Evolutionary conservation across 2,797 vertebrate species (phyloP).

Genomic region (Pangasius krempfi): DNA sequence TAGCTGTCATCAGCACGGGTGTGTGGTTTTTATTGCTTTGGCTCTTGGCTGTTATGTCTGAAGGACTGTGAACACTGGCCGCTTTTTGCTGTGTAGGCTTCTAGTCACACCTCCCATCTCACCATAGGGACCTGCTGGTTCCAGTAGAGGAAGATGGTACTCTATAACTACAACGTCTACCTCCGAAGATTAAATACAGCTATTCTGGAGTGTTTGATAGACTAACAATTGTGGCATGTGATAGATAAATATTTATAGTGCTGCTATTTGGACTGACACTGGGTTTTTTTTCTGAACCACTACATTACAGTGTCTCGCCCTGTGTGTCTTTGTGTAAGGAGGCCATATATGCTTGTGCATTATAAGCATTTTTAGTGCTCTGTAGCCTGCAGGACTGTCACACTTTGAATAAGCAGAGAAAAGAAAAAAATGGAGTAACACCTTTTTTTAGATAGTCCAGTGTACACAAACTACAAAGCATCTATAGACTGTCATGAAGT

Average conservation of each 20-base stretch:
- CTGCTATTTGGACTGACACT: not conserved
- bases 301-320: not conserved
- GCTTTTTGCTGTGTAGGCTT: slow-evolving; percentile 27
- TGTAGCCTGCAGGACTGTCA: not conserved
- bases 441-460: not conserved
- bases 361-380: not conserved
- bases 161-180: not conserved
- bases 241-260: not conserved
- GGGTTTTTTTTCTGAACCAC: not conserved
- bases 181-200: not conserved
- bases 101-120: not conserved
- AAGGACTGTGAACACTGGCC: slow-evolving; percentile 36
- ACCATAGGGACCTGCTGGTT: not conserved
- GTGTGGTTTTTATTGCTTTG: slow-evolving; percentile 67
- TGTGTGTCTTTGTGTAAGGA: not conserved
- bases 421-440: not conserved
- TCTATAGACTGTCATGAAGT: not conserved
- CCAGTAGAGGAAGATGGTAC: not conserved
- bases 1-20: slow-evolving; percentile 67
- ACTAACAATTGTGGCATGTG: not conserved
- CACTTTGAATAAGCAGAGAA: not conserved
- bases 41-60: slow-evolving; percentile 62
- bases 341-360: not conserved
- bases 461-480: not conserved
- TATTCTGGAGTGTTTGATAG: not conserved